phyloP scores from a whole-genome alignment of 2,888 invertebrate species.

The Seira musarum region DNA sequence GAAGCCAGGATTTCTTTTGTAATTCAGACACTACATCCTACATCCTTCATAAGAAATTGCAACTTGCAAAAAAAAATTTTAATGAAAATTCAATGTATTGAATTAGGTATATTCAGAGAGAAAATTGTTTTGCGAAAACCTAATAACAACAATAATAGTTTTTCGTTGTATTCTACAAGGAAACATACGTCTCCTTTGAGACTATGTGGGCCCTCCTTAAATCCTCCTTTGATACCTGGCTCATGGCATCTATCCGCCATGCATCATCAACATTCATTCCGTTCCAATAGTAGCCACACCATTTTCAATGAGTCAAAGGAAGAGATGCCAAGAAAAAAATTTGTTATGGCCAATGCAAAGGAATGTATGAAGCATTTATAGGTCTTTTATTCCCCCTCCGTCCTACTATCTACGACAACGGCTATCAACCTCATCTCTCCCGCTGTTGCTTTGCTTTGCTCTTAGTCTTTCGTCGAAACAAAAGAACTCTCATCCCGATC shows the following conservation, averaged over 20 bases:
- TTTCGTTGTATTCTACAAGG: slow-evolving; percentile 8
- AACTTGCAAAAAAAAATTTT: no score
- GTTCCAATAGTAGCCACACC: not conserved
- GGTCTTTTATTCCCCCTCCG: slow-evolving; percentile 23
- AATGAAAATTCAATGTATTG: no score
- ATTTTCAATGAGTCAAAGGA: slow-evolving; percentile 15
- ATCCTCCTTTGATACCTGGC: slow-evolving; percentile 52
- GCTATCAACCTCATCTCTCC: slow-evolving; percentile 25
- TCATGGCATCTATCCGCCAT: slow-evolving; percentile 27
- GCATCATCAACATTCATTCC: slow-evolving; percentile 2
- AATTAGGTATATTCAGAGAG: no score
- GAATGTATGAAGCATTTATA: not conserved
- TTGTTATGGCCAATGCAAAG: not conserved
- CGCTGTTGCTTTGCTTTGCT: slow-evolving; percentile 50
- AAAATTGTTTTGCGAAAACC: no score
- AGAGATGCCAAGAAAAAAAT: slow-evolving; percentile 7
- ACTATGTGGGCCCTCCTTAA: slow-evolving; percentile 44
- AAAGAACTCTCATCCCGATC: slow-evolving; percentile 53
- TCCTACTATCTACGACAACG: slow-evolving; percentile 14
- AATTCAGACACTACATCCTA: no score
- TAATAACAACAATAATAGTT: no score
- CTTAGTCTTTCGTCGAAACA: slow-evolving; percentile 44
- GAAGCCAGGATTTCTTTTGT: no score
- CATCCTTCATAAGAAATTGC: no score
- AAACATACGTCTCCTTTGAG: slow-evolving; percentile 51